Conservation (phyloP, 2,797 vertebrate genomes). For the Semaprochilodus insignis region DNA sequence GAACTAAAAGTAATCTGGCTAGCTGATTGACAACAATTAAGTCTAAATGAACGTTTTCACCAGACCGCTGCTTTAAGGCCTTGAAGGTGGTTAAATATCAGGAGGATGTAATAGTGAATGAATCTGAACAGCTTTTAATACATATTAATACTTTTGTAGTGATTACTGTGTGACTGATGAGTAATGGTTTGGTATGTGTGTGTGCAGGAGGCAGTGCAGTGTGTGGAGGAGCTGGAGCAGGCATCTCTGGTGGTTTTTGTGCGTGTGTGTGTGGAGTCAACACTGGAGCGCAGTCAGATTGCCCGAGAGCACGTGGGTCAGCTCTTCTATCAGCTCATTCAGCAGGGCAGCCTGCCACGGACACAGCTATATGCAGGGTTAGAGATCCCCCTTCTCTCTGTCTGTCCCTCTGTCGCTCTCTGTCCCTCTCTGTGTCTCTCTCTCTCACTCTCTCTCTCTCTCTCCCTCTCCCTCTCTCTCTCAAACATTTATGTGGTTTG, state of each 20-base stretch:
- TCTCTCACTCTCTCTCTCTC: too few species aligned
- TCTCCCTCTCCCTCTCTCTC: too few species aligned
- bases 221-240: conserved; percentile 89
- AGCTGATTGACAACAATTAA: too few species aligned
- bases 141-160: background rate
- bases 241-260: conserved; percentile 86
- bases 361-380: conserved; percentile 92
- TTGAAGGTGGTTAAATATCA: too few species aligned
- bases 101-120: too few species aligned
- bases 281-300: conserved; percentile 94
- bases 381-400: conserved; percentile 48
- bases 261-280: conserved; percentile 92
- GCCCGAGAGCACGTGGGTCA: conserved; percentile 97
- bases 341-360: conserved; percentile 85
- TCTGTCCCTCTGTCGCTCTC: background rate
- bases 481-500: background rate
- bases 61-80: too few species aligned
- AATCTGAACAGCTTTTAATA: too few species aligned
- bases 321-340: conserved; percentile 90
- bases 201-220: conserved; percentile 93
- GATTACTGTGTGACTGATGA: background rate
- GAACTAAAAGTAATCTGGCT: too few species aligned
- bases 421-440: background rate
- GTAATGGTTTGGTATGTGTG: conserved; percentile 1
- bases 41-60: too few species aligned